Evolutionary conservation across 2,888 invertebrate species (phyloP), one percentile per base, ranked within the genome.

Genomic region (Crematogaster levior): DNA sequence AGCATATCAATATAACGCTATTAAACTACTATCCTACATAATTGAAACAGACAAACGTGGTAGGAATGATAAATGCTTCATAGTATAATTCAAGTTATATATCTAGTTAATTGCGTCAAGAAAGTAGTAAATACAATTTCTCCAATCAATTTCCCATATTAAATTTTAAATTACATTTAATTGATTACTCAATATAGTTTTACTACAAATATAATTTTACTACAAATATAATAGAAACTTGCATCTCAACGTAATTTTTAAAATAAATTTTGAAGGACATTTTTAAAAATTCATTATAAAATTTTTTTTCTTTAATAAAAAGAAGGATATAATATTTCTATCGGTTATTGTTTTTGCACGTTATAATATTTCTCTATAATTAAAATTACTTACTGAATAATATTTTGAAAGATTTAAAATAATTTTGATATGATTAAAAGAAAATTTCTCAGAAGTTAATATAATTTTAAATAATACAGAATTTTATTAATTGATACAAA

Each of bases 1-100:
- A 65, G 30, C 53, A 24, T 53, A 43, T 63, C 37, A 34, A 75
- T 75, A 75, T 65, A 40, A 75, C 27, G 53, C 66, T 77, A 77
- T 56, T 77, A 40, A 66, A 66, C 66, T 37, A 65, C 40, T 48
- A 48, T 43, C 4, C 53, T 30, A 56, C n/a, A 15, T 66, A 56
- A 79, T 56, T 68, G 56, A 43, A 43, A 68, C 24, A 34, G 40
- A 77, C 40, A 77, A 61, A 66, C 12, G 53, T 27, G 27, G 15
- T 65, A 79, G 56, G 15, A 43, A 66, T 56, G 43, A 68, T 68
- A 43, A 56, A 79, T 77, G 40, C 56, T 65, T 65, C 43, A 40
- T 24, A 66, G 43, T 53, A 70, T 24, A 56, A 24, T 61, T 74
- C 18, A 34, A 56, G 68, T 7, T 79, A 58, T 66, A n/a, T 34